These are phyloP conservation scores for Oxyruncus cristatus DNA, from an alignment of 2,113 vertebrate species.

Conservation along the genomic window DNA sequence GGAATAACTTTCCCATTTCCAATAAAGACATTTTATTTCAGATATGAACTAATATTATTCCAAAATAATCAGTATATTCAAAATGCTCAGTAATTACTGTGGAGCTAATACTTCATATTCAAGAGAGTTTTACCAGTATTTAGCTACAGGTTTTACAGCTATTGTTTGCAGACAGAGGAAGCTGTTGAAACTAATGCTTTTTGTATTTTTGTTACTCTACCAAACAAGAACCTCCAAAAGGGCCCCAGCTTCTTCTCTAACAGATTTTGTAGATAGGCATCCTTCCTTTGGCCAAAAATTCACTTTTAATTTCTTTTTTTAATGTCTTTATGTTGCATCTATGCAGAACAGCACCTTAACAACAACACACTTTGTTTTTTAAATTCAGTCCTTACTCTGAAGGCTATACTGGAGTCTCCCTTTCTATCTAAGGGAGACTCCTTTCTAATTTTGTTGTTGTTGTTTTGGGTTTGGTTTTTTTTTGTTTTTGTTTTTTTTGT, in stretches of 20 bases:
- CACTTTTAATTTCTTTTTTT: neutral
- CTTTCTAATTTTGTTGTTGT: too few species aligned
- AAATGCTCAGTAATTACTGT: neutral
- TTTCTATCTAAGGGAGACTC: too few species aligned
- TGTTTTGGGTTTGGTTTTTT: too few species aligned
- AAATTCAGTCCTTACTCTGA: neutral
- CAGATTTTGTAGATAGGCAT: neutral
- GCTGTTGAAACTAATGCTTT: neutral
- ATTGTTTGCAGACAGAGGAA: neutral
- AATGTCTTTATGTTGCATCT: neutral
- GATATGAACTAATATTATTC: neutral
- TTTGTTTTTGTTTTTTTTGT: too few species aligned
- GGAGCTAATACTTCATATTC: neutral
- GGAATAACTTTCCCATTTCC: neutral
- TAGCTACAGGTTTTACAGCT: neutral
- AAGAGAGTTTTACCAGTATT: neutral
- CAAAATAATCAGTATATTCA: neutral
- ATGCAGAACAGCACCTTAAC: neutral
- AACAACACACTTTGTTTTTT: neutral
- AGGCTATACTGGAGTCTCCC: neutral
- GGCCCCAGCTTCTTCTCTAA: neutral
- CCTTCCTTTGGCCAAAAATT: neutral
- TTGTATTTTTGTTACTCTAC: neutral
- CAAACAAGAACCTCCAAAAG: fast-evolving
- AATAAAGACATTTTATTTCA: neutral